Base-by-base conservation (phyloP, 1,140 invertebrate genomes). In the Drosophila trapezifrons region DNA sequence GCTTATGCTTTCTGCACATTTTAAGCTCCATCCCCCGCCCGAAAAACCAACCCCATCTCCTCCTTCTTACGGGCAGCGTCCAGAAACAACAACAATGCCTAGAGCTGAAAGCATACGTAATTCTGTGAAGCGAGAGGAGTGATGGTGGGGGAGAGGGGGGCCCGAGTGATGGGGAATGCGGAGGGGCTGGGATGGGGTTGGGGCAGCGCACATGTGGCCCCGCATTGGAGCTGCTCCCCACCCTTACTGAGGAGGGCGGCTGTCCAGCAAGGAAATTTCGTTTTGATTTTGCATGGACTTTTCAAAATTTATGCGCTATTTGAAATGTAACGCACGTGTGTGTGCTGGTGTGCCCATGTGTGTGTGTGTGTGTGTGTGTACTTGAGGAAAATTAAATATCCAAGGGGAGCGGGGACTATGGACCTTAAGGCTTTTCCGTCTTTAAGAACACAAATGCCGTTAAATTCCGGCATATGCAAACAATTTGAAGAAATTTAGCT, bases 1-100 rank as follows among this genome's bases (percentile, higher is more conserved):
- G 82, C 83, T 87, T 87, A 89, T 74, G 84, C 84, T 87, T 84
- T 87, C 76, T 78, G 76, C 84, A 87, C 84, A 87, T 78, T 87
- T 80, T 74, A 87, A 82, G 76, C 79, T 59, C 47, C 52, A 29
- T 25, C 62, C 49, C 27, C 49, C 9, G 15, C 35, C 37, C 9
- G 29, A 35, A 51, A 52, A 52, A 52, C 32, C 17, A 15, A 25
- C 22, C 17, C 17, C 27, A 32, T 38, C 37, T 27, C n/a, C 3
- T 5, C 18, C 13, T 40, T 12, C 4, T 40, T 0, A 4, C 25
- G 22, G 32, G 17, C 38, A 18, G 22, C 54, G 54, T 51, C 65
- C 59, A 40, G 38, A 17, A 56, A 52, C 71, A 78, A 58, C 72
- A 84, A 72, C 58, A 87, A 73, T 70, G 71, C 78, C 79, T 70